Conservation (phyloP, 2,797 vertebrate genomes). For the Siniperca obscura region DNA sequence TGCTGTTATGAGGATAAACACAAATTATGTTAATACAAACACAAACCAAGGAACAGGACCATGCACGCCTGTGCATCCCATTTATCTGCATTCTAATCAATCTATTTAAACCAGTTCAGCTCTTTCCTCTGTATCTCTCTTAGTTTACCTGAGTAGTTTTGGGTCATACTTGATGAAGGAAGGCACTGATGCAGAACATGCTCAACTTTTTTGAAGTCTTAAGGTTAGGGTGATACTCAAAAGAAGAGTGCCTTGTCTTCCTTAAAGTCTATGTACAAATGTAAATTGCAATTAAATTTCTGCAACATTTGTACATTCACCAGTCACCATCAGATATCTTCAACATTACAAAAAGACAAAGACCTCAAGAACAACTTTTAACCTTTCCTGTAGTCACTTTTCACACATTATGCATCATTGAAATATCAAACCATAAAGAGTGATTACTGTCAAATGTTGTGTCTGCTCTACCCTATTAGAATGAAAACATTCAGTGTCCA, state of each 20-base stretch:
- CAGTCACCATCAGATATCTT: background rate
- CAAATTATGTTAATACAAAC: background rate
- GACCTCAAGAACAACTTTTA: background rate
- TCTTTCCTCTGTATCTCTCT: background rate
- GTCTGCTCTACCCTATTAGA: background rate
- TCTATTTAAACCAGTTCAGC: background rate
- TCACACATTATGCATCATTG: background rate
- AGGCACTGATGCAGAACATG: no score
- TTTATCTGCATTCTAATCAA: background rate
- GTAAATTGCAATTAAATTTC: background rate
- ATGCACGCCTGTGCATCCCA: background rate
- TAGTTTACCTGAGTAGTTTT: background rate
- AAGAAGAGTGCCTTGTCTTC: background rate
- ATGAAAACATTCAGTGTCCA: slow-evolving; percentile 5
- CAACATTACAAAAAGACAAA: background rate
- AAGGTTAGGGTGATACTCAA: background rate
- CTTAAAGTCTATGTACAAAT: background rate
- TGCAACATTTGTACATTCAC: background rate
- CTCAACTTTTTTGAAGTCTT: no score
- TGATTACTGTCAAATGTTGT: background rate
- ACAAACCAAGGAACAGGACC: background rate
- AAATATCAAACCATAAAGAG: background rate
- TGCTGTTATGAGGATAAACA: background rate
- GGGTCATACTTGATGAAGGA: no score
- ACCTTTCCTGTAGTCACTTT: background rate